Percentiles rank a stretch among this genome's conserved stretches.
phyloP scores from a whole-genome alignment of 2,888 invertebrate genomes.

The Metellina segmentata region DNA sequence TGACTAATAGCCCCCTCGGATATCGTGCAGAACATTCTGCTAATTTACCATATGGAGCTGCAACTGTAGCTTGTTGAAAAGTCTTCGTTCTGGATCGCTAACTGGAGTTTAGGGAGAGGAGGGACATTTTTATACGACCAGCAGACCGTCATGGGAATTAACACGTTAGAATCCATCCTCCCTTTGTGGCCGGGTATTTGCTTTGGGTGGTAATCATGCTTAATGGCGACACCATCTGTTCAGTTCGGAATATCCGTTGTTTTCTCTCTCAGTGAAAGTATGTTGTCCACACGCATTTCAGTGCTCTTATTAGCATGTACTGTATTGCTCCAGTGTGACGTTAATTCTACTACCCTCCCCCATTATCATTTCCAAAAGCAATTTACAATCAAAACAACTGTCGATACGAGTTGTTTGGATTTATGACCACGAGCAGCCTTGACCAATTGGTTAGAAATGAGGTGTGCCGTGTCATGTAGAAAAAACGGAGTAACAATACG shows the following conservation, averaged over 20 bases:
- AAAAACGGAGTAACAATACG: too few relatives aligned
- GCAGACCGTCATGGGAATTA: slow-evolving; percentile 53
- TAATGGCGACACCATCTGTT: slow-evolving; percentile 33
- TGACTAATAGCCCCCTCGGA: background rate
- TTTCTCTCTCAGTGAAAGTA: background rate
- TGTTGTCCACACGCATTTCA: background rate
- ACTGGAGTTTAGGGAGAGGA: background rate
- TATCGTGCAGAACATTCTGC: background rate
- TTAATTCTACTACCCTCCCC: too few relatives aligned
- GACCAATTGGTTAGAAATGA: too few relatives aligned
- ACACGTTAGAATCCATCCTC: slow-evolving; percentile 51
- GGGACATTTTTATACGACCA: slow-evolving; percentile 7
- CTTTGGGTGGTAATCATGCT: background rate
- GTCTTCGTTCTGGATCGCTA: slow-evolving; percentile 11
- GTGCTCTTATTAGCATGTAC: too few relatives aligned
- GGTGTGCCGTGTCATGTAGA: too few relatives aligned
- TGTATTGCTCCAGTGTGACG: too few relatives aligned
- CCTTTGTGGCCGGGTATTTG: slow-evolving; percentile 26
- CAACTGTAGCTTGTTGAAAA: background rate
- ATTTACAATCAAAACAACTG: too few relatives aligned
- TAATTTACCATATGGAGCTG: slow-evolving; percentile 29
- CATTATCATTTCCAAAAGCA: too few relatives aligned
- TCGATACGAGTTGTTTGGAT: too few relatives aligned
- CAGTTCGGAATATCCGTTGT: background rate
- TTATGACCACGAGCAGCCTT: too few relatives aligned